Evolutionary conservation across 2,113 vertebrate genomes (phyloP), one percentile per base, ranked within the genome.

Genomic region (Prunella fulvescens): DNA sequence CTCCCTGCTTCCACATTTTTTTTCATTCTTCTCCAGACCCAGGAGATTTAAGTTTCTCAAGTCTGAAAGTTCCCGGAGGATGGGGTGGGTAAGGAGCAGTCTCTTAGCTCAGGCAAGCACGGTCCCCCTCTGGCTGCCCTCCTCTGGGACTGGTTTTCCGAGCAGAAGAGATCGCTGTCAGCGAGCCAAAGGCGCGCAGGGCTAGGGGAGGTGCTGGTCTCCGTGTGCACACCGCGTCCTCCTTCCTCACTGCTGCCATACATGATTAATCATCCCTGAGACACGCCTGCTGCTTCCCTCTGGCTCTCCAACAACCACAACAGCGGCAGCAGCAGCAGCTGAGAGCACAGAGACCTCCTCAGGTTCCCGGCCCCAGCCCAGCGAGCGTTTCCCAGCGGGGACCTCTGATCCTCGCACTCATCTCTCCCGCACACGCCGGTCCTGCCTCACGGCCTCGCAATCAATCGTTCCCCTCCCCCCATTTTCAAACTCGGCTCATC

Each of bases 261-360:
- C 93, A 96, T 96, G 94, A 97, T 97, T 96, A 97, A 97, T 96
- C 96, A 95, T 93, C 93, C 82, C 90, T 83, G 96, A 95, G 94
- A 95, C 96, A 93, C 62, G 96, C 95, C 95, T 96, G 90, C 96
- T 88, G 88, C 94, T 96, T 92, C 86, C 93, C 93, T 94, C 96
- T 91, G 94, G 92, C 94, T 94, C 94, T 94, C 84, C 89, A 88
- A 91, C 94, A 84, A 88, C 84, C 88, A 73, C 91, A 91, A 74
- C 84, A 79, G 92, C 80, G 25, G 85, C 65, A 42, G 84, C 40
- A 1, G 93, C 89, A 39, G 95, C 77, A 85, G 85, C 6, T 25
- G 83, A 95, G 93, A 97, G 94, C 92, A 86, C 64, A 77, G 90
- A 93, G 92, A 88, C 86, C 86, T 95, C 90, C 94, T 91, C 87